Conservation (phyloP, 2,797 vertebrate species). For the Bovichtus variegatus region DNA sequence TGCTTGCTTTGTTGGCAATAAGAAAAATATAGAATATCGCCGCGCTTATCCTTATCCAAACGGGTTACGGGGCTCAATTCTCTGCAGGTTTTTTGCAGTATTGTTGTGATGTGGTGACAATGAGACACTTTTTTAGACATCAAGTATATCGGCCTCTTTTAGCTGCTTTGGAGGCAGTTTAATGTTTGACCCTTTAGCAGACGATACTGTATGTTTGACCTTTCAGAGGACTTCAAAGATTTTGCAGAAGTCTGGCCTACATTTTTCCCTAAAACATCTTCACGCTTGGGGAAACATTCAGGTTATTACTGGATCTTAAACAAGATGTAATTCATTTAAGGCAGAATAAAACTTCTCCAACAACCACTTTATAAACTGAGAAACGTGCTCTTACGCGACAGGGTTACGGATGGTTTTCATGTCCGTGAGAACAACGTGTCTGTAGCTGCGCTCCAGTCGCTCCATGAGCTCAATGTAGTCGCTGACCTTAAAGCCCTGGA, state of each 20-base stretch:
- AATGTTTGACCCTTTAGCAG: too few relatives aligned
- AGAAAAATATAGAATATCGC: neutral
- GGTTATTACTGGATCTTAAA: neutral
- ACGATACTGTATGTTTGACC: too few relatives aligned
- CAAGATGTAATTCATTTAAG: neutral
- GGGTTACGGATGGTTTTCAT: slow-evolving; percentile 85
- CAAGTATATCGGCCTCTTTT: neutral
- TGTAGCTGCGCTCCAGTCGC: slow-evolving; percentile 88
- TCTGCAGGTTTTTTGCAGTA: neutral
- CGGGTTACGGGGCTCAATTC: neutral
- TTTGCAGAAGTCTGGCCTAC: neutral
- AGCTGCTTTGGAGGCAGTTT: too few relatives aligned
- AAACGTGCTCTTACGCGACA: slow-evolving; percentile 26
- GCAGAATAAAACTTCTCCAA: neutral
- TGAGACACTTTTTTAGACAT: neutral
- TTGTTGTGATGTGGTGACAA: neutral
- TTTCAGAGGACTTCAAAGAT: neutral
- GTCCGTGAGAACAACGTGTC: slow-evolving; percentile 88
- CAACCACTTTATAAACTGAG: too few relatives aligned
- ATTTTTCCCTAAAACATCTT: neutral
- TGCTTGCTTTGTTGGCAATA: neutral
- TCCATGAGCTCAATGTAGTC: slow-evolving; percentile 93
- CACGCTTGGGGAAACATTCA: neutral
- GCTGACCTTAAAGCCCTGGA: slow-evolving; percentile 89
- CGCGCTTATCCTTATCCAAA: neutral